These are phyloP conservation scores for Xerus inauris DNA, from an alignment of 2,113 vertebrate species.

Conservation along the genomic window DNA sequence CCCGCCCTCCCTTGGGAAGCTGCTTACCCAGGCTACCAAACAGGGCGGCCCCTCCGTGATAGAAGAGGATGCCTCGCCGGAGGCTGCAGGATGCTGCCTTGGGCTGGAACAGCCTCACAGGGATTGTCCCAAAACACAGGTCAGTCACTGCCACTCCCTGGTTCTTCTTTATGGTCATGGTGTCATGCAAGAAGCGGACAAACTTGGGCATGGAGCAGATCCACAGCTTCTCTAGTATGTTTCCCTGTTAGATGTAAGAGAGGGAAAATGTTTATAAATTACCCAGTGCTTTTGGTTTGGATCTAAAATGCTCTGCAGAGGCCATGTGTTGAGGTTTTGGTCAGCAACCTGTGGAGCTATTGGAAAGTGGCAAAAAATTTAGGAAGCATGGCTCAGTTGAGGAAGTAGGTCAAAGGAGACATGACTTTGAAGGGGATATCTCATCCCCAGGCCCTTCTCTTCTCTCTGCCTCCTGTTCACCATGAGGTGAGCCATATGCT, in stretches of 20 bases:
- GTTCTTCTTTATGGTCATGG: constrained; percentile 67
- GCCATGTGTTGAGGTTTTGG: background rate
- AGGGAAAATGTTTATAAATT: background rate
- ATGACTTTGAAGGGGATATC: background rate
- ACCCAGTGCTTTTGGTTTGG: background rate
- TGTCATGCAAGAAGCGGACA: constrained; percentile 50
- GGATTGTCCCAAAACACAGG: constrained; percentile 84
- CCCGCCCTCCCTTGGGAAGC: background rate
- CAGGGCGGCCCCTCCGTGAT: constrained; percentile 88
- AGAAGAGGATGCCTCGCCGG: constrained; percentile 87
- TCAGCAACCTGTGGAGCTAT: accelerated
- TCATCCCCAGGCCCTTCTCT: background rate
- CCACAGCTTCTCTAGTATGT: constrained; percentile 86
- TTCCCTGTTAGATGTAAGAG: constrained; percentile 83
- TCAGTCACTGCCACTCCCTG: constrained; percentile 84
- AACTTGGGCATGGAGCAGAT: constrained; percentile 85
- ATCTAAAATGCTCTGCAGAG: background rate
- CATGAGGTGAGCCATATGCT: background rate
- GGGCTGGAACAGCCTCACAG: constrained; percentile 88
- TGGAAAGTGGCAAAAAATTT: background rate
- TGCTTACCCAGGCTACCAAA: constrained; percentile 88
- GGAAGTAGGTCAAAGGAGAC: background rate
- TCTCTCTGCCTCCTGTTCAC: background rate
- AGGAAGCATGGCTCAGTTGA: background rate
- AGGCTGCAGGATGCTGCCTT: constrained; percentile 66